Evolutionary conservation across 2,888 invertebrate genomes (phyloP), one percentile per base, ranked within the genome.

Genomic region (Allacma fusca): DNA sequence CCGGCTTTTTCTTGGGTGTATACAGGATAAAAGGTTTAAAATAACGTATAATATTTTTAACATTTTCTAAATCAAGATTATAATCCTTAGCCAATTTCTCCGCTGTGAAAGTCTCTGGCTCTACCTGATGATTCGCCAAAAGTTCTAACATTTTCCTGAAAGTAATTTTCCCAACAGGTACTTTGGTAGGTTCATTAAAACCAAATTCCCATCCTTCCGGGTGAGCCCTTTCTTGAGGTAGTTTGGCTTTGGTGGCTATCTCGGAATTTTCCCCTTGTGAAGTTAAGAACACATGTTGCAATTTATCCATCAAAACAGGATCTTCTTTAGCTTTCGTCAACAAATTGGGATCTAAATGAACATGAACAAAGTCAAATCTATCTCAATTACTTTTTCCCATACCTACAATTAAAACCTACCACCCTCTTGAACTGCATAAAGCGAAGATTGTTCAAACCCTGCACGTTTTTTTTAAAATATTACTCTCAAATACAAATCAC

Each of bases 1-100:
- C 43, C 7, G 50, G 28, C 80, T 86, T 86, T 9, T 89, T 87
- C 0, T 72, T 70, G 7, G 93, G 92, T 80, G 91, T 86, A 85
- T 91, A 91, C 4, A 93, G 86, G 85, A 91, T 90, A 86, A 90
- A 92, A 13, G 91, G 89, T 86, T 89, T 90, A 84, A 90, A 93
- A 86, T 93, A 90, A 85, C 90, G 89, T 1, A 93, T 85, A 81
- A 92, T 88, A 84, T 89, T 86, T 85, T 87, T 86, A 83, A 86
- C 85, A 85, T 79, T 75, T 73, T 90, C 88, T 82, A 89, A 87
- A 76, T 91, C 90, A 71, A 95, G 83, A 85, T 91, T 91, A 85
- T 93, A 92, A 79, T 93, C 89, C 67, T 88, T 85, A 0, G 94
- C 91, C 85, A 95, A 91, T 29, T 75, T 34, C 13, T 88, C 86